Base-by-base conservation (phyloP, 1,140 invertebrate species). In the Drosophila guanche region DNA sequence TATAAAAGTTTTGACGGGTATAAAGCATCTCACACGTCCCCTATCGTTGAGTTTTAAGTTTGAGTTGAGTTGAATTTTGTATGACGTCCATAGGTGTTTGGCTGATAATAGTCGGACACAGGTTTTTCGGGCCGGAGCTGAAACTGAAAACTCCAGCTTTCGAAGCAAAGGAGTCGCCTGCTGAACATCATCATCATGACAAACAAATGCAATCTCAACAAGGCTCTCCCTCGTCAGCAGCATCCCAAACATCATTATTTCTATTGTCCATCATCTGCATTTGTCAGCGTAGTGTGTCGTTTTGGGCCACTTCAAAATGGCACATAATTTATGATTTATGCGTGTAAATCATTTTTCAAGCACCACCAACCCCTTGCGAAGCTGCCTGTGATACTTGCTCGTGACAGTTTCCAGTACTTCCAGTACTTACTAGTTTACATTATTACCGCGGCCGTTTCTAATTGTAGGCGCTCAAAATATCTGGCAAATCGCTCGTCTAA, bases 241-340 rank as follows among this genome's bases (percentile, higher is more conserved):
- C 47, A 68, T 58, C 55, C 20, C 27, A 56, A 62, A 59, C 50
- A 40, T 46, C 55, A 66, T 50, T 54, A 25, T 22, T 10, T 37
- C 14, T 23, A 20, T 66, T 41, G 58, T 23, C 53, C 53, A 63
- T 55, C 72, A 85, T 75, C 76, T 80, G 83, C 77, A 88, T 85
- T 77, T 85, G 81, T 61, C 83, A 58, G 29, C 56, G 27, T 56
- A 52, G 40, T 68, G 61, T 5, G 55, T 12, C 55, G 4, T 14
- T 20, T 16, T 16, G 42, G 50, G 47, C 80, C 81, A 85, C 83
- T 85, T 80, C 47, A 88, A 71, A 71, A 45, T 20, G 22, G 57
- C 56, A 43, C 83, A 70, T 86, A 88, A 85, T 86, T 85, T 85
- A 85, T 86, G 81, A 85, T 85, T 85, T 85, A 67, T 52, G 77